A percentile compares a stretch with the other conserved stretches of the same genome.
These are phyloP conservation scores for Asteroscopus sphinx DNA, from an alignment of 2,888 invertebrate genomes.

Conservation along the genomic window DNA sequence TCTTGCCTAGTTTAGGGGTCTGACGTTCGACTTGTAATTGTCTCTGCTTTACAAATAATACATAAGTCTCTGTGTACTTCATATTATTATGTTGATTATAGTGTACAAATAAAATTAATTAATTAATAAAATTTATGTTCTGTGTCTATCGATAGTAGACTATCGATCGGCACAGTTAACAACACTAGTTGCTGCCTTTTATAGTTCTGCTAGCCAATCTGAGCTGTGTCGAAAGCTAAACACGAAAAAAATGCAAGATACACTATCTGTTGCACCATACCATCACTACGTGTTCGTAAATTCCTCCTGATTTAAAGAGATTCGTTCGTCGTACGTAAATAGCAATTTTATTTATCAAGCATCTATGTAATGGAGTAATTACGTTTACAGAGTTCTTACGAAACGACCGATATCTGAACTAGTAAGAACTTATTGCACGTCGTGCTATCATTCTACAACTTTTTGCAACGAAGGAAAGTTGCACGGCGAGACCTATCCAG, in stretches of 20 bases:
- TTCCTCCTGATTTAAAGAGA: constrained; percentile 69
- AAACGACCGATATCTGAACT: constrained; percentile 75
- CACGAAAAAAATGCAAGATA: constrained; percentile 69
- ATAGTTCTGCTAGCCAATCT: constrained; percentile 67
- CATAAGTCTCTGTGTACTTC: too few relatives aligned
- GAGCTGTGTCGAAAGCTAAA: constrained; percentile 78
- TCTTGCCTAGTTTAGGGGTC: too few relatives aligned
- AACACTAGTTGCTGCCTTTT: constrained; percentile 77
- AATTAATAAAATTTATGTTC: too few relatives aligned
- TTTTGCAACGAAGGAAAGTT: constrained; percentile 85
- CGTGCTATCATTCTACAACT: constrained; percentile 78
- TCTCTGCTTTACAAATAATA: too few relatives aligned
- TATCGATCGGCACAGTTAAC: too few relatives aligned
- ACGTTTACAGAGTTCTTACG: constrained; percentile 75
- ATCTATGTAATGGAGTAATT: constrained; percentile 79
- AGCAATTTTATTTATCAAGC: constrained; percentile 67
- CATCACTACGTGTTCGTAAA: constrained; percentile 61
- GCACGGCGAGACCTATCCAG: constrained; percentile 80
- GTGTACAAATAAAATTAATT: too few relatives aligned
- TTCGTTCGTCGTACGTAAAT: constrained; percentile 61
- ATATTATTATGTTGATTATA: too few relatives aligned
- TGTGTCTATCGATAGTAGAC: too few relatives aligned
- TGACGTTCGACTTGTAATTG: too few relatives aligned
- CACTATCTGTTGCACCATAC: constrained; percentile 67
- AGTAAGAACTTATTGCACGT: constrained; percentile 71